A percentile compares a stretch with the other conserved stretches of the same genome.
Conservation (phyloP, 2,113 vertebrate genomes). For the Gymnobelideus leadbeateri region DNA sequence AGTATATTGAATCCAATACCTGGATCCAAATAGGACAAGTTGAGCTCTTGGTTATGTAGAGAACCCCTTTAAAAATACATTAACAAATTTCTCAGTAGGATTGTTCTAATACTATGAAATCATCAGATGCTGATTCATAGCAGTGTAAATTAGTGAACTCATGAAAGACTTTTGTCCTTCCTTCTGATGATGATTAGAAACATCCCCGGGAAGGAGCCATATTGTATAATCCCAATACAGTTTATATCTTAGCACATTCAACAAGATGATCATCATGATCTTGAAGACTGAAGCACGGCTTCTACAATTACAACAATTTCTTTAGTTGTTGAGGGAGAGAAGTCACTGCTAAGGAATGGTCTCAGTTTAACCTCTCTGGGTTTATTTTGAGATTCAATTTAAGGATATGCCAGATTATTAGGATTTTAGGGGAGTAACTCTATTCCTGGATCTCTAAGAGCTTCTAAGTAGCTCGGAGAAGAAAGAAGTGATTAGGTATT, state of each 20-base stretch:
- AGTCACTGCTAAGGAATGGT: neutral
- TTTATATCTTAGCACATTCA: neutral
- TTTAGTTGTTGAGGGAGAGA: neutral
- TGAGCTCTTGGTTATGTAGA: neutral
- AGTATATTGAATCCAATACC: neutral
- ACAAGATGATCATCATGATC: neutral
- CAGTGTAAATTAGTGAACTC: neutral
- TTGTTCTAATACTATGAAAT: neutral
- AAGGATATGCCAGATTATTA: neutral
- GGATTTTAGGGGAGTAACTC: neutral
- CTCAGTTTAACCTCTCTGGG: neutral
- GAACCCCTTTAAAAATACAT: neutral
- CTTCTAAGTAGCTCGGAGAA: neutral
- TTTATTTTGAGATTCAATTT: neutral
- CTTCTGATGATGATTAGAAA: neutral
- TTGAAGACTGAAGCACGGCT: neutral
- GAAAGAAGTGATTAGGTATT: neutral
- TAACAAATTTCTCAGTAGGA: neutral
- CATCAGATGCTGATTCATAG: neutral
- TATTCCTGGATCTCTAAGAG: neutral
- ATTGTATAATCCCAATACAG: neutral
- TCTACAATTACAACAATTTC: neutral
- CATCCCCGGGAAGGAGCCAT: neutral
- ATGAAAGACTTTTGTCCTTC: neutral
- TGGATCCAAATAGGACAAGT: neutral